Evolutionary conservation across 1,140 invertebrate genomes (phyloP), one percentile per base, ranked within the genome.

Genomic region (Eupeodes corollae): DNA sequence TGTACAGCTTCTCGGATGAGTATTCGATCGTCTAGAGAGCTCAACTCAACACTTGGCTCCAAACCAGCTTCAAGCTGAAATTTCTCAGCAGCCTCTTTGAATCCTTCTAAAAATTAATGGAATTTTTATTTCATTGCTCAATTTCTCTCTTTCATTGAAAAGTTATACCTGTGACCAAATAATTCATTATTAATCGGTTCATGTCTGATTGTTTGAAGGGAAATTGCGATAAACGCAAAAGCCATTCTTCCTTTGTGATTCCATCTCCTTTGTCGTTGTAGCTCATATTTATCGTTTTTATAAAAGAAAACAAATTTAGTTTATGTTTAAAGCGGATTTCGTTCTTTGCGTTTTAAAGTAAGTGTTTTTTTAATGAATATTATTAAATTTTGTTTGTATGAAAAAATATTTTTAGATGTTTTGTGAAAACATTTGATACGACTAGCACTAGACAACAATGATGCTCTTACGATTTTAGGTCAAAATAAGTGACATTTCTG

Each of bases 121-220:
- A 34, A 19, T 43, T 14, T 26, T 44, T 35, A 18, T n/a, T 30
- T 44, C 30, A 49, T 13, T 31, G 48, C 47, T 41, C 13, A 47
- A 39, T 38, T 6, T 18, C 8, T 30, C 3, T 38, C 47, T 43
- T 34, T 41, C 30, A 1, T 30, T 51, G 9, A 40, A 43, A 50
- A 48, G 31, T 30, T 54, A 70, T 75, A 91, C 91, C 91, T 74
- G 91, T 96, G 2, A 97, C 91, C 54, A 98, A 76, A 72, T 98
- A 98, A 71, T 98, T 95, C 94, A 98, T 98, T 47, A 98, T 93
- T 34, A 98, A 75, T 68, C 90, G 88, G 68, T 98, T 97, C 87
- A 97, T 94, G 56, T 93, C 88, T 38, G 83, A 79, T 54, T 92
- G 76, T 40, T 89, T 88, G 53, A 94, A 83, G 52, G 90, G 87